These are phyloP conservation scores for Teleopsis dalmanni DNA, from an alignment of 1,140 invertebrate species.

Conservation along the genomic window DNA sequence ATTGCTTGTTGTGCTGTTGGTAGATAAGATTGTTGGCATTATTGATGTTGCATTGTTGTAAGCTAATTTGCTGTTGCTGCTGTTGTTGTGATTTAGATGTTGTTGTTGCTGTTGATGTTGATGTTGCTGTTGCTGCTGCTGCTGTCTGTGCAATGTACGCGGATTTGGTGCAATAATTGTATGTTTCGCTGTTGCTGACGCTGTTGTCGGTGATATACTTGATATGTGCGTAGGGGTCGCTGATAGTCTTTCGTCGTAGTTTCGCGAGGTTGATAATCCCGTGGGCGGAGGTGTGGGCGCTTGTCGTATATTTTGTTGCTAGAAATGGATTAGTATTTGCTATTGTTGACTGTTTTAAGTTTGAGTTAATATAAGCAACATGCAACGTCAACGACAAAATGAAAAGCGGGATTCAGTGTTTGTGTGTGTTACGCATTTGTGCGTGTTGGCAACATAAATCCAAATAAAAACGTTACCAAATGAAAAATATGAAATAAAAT, in stretches of 20 bases:
- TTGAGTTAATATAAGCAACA: constrained; percentile 11
- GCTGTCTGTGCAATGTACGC: constrained; percentile 13
- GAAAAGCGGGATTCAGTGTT: background rate
- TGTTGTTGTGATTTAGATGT: constrained; percentile 10
- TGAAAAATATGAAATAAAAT: too few relatives aligned
- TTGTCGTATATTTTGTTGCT: constrained; percentile 21
- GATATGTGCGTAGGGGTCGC: constrained; percentile 35
- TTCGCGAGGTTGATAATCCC: constrained; percentile 10
- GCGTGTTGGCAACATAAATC: too few relatives aligned
- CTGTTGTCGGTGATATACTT: constrained; percentile 22
- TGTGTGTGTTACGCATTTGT: too few relatives aligned
- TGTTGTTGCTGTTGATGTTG: constrained; percentile 8
- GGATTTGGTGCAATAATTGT: constrained; percentile 19
- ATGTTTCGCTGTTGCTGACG: constrained; percentile 12
- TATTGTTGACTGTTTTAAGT: constrained; percentile 18
- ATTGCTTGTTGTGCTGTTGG: constrained; percentile 6
- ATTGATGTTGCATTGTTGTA: constrained; percentile 13
- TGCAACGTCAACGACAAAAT: background rate
- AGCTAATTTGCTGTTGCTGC: constrained; percentile 7
- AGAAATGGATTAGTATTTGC: constrained; percentile 35
- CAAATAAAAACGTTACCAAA: too few relatives aligned
- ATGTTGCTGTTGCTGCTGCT: constrained; percentile 19
- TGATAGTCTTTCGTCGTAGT: constrained; percentile 36
- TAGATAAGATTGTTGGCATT: constrained; percentile 4
- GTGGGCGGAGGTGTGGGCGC: constrained; percentile 10